Evolutionary conservation across 2,888 invertebrate genomes (phyloP).

Genomic region (Ophonus ardosiacus): DNA sequence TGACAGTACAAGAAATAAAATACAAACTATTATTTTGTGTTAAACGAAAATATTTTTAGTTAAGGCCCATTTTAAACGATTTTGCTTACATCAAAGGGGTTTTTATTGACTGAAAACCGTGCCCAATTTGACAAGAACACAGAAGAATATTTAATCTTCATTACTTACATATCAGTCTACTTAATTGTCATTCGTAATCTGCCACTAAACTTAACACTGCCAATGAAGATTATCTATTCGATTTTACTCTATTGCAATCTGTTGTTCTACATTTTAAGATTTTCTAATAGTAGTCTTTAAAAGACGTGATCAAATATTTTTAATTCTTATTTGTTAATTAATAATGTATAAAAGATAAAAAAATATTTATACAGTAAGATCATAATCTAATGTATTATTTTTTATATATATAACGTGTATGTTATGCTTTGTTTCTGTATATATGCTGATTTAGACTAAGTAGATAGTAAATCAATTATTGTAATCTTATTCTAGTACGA

Average conservation of each 20-base stretch:
- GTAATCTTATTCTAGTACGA: conserved; percentile 57
- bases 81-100: not conserved
- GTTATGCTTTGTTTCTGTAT: conserved; percentile 59
- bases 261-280: conserved; percentile 37
- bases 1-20: no score
- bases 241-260: conserved; percentile 31
- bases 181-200: conserved; percentile 48
- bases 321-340: conserved; percentile 53
- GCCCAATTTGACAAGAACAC: conserved; percentile 16
- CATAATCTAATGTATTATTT: conserved; percentile 52
- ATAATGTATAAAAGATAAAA: conserved; percentile 61
- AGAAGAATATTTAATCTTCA: conserved; percentile 38
- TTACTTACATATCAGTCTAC: conserved; percentile 50
- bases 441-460: conserved; percentile 52
- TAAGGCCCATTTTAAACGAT: not conserved
- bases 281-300: conserved; percentile 61
- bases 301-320: conserved; percentile 57
- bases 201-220: conserved; percentile 42
- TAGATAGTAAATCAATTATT: conserved; percentile 46
- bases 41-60: not conserved
- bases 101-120: conserved; percentile 29
- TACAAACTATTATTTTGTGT: no score
- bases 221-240: conserved; percentile 48
- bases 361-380: conserved; percentile 51
- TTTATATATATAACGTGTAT: conserved; percentile 34